Conservation (phyloP, 2,797 vertebrate species). For the Cyclopterus lumpus region DNA sequence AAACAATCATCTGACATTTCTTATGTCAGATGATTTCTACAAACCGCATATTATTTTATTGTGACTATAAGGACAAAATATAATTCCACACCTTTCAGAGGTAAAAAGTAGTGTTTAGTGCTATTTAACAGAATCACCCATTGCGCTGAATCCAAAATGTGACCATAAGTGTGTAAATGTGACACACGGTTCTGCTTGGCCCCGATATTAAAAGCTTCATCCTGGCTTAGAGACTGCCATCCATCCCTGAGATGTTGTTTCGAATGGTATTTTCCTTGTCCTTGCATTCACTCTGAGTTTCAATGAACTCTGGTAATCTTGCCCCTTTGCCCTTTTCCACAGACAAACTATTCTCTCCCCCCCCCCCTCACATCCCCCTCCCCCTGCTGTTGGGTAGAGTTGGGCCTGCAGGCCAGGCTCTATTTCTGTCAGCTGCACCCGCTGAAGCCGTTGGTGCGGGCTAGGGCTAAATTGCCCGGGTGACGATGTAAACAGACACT, state of each 20-base stretch:
- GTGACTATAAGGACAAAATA: not conserved
- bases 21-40: not conserved
- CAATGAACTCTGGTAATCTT: constrained; percentile 52
- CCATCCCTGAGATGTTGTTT: constrained; percentile 36
- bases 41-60: not conserved
- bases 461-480: constrained; percentile 57
- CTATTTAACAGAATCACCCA: not conserved
- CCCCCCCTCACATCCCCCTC: constrained; percentile 21
- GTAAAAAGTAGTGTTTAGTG: not conserved
- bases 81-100: not conserved
- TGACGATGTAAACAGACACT: constrained; percentile 76
- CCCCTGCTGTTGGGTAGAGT: constrained; percentile 17
- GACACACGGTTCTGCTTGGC: not conserved
- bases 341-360: constrained; percentile 46
- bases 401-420: constrained; percentile 27
- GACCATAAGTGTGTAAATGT: not conserved
- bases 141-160: not conserved
- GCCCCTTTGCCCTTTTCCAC: constrained; percentile 47
- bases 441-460: constrained; percentile 33
- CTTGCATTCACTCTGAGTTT: constrained; percentile 10
- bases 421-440: constrained; percentile 71
- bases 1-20: not conserved
- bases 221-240: not conserved
- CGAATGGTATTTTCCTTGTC: constrained; percentile 23
- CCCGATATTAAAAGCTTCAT: not conserved